These are phyloP conservation scores for Sericinus montela DNA, from an alignment of 2,888 invertebrate genomes.

Conservation along the genomic window DNA sequence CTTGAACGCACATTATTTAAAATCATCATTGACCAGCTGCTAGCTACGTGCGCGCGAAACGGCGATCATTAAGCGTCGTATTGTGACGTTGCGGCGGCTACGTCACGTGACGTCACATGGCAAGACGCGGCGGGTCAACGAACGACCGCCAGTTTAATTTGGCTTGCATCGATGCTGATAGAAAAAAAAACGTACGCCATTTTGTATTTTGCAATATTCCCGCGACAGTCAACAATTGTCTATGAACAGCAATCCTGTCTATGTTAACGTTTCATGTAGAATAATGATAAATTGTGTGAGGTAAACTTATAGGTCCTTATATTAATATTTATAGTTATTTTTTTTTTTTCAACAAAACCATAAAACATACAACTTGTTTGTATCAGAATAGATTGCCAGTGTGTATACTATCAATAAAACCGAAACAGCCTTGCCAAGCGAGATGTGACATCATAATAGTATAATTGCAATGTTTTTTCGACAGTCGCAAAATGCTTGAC, in stretches of 20 bases:
- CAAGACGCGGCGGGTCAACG: conserved; percentile 56
- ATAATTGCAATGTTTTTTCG: conserved; percentile 56
- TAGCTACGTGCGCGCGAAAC: conserved; percentile 34
- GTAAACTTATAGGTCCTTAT: too few relatives aligned
- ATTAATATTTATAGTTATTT: too few relatives aligned
- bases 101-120: conserved; percentile 51
- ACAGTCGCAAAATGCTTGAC: conserved; percentile 62
- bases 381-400: background rate
- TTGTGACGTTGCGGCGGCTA: conserved; percentile 51
- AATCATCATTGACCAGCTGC: conserved; percentile 31
- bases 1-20: conserved; percentile 31
- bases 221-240: conserved; percentile 15
- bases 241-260: too few relatives aligned
- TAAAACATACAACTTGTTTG: background rate
- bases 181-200: conserved; percentile 49
- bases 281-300: too few relatives aligned
- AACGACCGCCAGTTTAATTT: conserved; percentile 73
- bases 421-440: conserved; percentile 20
- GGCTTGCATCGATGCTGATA: conserved; percentile 48
- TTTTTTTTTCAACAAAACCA: too few relatives aligned
- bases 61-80: conserved; percentile 29
- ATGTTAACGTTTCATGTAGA: too few relatives aligned
- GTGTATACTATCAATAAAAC: background rate
- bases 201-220: conserved; percentile 38
- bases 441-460: conserved; percentile 61